phyloP scores from a whole-genome alignment of 2,888 invertebrate genomes.

The Megastigmus dorsalis region DNA sequence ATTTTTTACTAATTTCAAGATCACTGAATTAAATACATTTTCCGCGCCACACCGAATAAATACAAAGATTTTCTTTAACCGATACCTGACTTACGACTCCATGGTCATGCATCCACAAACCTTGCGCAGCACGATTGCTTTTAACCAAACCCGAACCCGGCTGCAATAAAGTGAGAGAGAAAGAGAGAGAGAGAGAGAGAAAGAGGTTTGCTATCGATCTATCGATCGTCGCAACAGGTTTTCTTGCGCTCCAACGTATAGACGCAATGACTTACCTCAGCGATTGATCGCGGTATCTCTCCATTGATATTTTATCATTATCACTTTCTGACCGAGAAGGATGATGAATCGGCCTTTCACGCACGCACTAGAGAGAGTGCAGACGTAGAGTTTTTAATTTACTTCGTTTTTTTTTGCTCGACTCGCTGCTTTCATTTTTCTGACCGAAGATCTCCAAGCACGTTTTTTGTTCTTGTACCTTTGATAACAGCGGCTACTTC shows the following conservation, averaged over 20 bases:
- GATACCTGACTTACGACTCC: no score
- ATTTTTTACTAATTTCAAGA: no score
- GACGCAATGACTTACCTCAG: slow-evolving; percentile 26
- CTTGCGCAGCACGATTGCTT: no score
- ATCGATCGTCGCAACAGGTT: slow-evolving; percentile 31
- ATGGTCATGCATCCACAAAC: no score
- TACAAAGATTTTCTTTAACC: no score
- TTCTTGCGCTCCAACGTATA: neutral
- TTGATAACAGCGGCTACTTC: no score
- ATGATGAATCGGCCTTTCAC: slow-evolving; percentile 28
- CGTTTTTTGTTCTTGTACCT: neutral
- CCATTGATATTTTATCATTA: slow-evolving; percentile 40
- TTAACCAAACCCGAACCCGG: no score
- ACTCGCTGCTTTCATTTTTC: slow-evolving; percentile 7
- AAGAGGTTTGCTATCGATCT: neutral
- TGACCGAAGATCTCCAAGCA: neutral
- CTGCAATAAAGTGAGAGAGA: neutral
- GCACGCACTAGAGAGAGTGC: neutral
- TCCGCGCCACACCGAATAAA: no score
- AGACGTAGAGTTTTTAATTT: neutral
- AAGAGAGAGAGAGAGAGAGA: neutral
- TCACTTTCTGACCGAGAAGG: slow-evolving; percentile 2
- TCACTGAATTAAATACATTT: no score
- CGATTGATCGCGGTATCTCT: slow-evolving; percentile 24
- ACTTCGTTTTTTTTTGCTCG: neutral